phyloP scores from a whole-genome alignment of 2,797 vertebrate species.

The Myotis daubentonii region DNA sequence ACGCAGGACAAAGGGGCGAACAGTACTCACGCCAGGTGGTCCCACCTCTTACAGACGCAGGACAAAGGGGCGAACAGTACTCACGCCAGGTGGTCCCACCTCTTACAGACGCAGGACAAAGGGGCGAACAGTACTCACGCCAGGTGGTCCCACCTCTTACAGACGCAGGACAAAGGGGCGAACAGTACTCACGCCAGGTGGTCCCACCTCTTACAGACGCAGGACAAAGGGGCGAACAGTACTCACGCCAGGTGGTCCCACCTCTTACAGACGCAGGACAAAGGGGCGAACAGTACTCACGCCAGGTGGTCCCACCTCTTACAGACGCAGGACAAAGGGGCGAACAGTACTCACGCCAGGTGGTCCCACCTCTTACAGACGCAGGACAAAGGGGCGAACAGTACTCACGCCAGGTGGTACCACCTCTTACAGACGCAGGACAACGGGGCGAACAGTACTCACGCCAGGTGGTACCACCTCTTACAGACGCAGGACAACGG shows the following conservation, averaged over 20 bases:
- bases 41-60: constrained; percentile 91
- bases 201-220: constrained; percentile 92
- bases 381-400: constrained; percentile 79
- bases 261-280: constrained; percentile 89
- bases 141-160: constrained; percentile 92
- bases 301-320: constrained; percentile 92
- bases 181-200: constrained; percentile 90
- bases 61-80: constrained; percentile 87
- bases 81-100: constrained; percentile 93
- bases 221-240: constrained; percentile 80
- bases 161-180: constrained; percentile 87
- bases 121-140: constrained; percentile 91
- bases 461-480: constrained; percentile 93
- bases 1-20: constrained; percentile 84
- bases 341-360: constrained; percentile 90
- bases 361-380: constrained; percentile 92
- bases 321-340: constrained; percentile 88
- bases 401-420: constrained; percentile 92
- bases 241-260: constrained; percentile 94
- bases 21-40: constrained; percentile 91
- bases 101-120: constrained; percentile 89
- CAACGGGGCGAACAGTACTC: constrained; percentile 87
- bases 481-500: constrained; percentile 89
- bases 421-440: constrained; percentile 91
- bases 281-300: constrained; percentile 91